Evolutionary conservation across 1,140 invertebrate genomes (phyloP).

Genomic region (Whitmania pigra): DNA sequence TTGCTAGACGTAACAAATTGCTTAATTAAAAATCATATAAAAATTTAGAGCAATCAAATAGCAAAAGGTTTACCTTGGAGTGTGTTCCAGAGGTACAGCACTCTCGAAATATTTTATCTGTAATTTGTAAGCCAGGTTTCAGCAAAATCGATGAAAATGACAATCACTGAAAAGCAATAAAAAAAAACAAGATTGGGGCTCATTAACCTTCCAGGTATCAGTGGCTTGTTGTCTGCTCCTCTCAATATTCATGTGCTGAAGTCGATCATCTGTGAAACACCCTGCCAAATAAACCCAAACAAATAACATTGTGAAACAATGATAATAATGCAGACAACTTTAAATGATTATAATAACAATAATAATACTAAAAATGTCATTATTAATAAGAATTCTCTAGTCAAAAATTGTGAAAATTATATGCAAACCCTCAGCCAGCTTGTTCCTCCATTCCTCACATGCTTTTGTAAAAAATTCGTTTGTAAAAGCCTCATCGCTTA

Average conservation of each 20-base stretch:
- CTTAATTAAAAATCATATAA: too few relatives aligned
- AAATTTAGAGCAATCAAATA: too few relatives aligned
- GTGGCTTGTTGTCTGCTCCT: background rate
- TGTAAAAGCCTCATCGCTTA: background rate
- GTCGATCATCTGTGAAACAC: background rate
- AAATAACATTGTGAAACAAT: background rate
- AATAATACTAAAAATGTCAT: background rate
- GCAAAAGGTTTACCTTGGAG: too few relatives aligned
- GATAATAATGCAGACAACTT: background rate
- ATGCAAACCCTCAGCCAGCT: background rate
- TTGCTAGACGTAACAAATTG: too few relatives aligned
- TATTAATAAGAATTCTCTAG: too few relatives aligned
- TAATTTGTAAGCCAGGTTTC: background rate
- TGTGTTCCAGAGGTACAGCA: too few relatives aligned
- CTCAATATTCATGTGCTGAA: constrained; percentile 4
- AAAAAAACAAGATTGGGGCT: background rate
- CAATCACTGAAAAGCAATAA: background rate
- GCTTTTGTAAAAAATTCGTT: constrained; percentile 12
- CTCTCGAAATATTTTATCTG: too few relatives aligned
- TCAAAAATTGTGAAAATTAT: too few relatives aligned
- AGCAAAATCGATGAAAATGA: constrained; percentile 5
- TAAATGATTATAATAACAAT: background rate
- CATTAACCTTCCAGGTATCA: constrained; percentile 1
- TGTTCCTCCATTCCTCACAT: constrained; percentile 5
- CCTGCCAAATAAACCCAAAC: constrained; percentile 7